Evolutionary conservation across 2,113 vertebrate genomes (phyloP).

Genomic region (Alethe castanea): DNA sequence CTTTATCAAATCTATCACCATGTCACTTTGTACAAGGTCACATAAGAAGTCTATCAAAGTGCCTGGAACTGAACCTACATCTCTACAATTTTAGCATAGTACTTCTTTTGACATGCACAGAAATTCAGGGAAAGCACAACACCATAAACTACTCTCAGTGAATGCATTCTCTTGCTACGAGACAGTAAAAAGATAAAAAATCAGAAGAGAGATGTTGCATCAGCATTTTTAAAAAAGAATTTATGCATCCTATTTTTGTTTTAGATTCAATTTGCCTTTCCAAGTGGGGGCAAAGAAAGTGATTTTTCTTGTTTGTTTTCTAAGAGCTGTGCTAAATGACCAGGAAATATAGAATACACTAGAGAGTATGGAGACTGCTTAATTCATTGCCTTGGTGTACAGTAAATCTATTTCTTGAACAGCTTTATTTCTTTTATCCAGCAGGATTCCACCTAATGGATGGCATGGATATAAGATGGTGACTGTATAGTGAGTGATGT

Average conservation of each 20-base stretch:
- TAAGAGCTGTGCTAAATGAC: constrained; percentile 41
- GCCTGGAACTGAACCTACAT: background rate
- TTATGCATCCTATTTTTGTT: constrained; percentile 16
- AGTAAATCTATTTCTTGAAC: constrained; percentile 61
- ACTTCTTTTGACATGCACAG: background rate
- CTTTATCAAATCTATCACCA: background rate
- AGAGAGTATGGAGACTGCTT: constrained; percentile 27
- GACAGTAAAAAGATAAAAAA: background rate
- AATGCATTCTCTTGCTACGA: background rate
- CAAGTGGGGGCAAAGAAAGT: background rate
- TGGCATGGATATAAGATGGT: constrained; percentile 36
- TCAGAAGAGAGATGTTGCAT: background rate
- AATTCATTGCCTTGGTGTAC: constrained; percentile 40
- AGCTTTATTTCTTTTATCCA: constrained; percentile 67
- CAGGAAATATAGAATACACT: constrained; percentile 42
- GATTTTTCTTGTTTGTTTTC: constrained; percentile 42
- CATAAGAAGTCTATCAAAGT: background rate
- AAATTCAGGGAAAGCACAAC: background rate
- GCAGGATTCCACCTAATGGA: constrained; percentile 40
- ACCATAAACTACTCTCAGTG: background rate
- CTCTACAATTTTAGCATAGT: background rate
- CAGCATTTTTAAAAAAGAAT: constrained; percentile 15
- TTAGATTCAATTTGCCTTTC: constrained; percentile 22
- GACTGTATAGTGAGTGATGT: constrained; percentile 30
- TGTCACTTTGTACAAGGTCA: background rate